These are phyloP conservation scores for Neosilurus hyrtlii DNA, from an alignment of 2,797 vertebrate species.

Conservation along the genomic window DNA sequence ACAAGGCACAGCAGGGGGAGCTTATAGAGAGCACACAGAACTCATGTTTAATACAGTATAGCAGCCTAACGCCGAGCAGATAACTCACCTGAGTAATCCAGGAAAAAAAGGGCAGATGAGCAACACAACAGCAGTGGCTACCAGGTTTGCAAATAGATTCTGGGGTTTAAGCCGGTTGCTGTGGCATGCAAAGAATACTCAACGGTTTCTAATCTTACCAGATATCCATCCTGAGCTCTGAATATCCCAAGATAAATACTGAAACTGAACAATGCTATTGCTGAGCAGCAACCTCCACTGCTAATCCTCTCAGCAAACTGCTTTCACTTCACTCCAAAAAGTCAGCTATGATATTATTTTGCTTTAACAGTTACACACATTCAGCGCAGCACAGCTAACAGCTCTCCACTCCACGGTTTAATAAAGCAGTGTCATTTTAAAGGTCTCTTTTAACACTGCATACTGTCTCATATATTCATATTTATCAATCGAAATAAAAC, in stretches of 20 bases:
- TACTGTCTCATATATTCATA: background rate
- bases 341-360: conserved; percentile 35
- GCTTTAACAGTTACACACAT: conserved; percentile 36
- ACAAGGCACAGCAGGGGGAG: conserved; percentile 25
- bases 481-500: background rate
- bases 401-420: background rate
- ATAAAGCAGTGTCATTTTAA: background rate
- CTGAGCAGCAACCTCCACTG: conserved; percentile 70
- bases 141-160: conserved; percentile 69
- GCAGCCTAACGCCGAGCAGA: conserved; percentile 56
- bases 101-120: conserved; percentile 51
- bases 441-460: background rate
- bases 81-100: conserved; percentile 62
- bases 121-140: conserved; percentile 58
- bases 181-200: conserved; percentile 70
- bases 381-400: conserved; percentile 24
- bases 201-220: conserved; percentile 74
- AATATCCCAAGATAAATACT: conserved; percentile 81
- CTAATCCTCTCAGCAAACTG: conserved; percentile 80
- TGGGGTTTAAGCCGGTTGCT: conserved; percentile 68
- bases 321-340: conserved; percentile 51
- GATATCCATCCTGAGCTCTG: conserved; percentile 75
- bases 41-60: conserved; percentile 43
- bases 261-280: conserved; percentile 79
- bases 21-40: conserved; percentile 18